Evolutionary conservation across 2,888 invertebrate genomes (phyloP).

Genomic region (Plutella xylostella): DNA sequence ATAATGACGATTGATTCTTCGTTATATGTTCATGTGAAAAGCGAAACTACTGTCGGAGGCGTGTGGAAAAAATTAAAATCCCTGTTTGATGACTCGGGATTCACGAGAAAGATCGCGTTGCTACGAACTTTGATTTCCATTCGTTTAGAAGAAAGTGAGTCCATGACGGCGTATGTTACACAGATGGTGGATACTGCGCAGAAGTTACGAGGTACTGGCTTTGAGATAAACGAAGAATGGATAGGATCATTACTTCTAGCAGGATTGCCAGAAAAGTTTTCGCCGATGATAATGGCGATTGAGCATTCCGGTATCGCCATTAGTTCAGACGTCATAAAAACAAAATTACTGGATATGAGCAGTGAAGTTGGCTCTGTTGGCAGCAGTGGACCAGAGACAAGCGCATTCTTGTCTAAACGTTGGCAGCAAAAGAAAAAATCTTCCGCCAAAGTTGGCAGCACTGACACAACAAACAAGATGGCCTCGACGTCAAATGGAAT

Average conservation of each 20-base stretch:
- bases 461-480: background rate
- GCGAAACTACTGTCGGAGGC: background rate
- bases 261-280: background rate
- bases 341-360: background rate
- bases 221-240: slow-evolving; percentile 5
- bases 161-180: background rate
- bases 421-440: background rate
- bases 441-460: background rate
- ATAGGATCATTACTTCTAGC: slow-evolving; percentile 1
- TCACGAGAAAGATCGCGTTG: background rate
- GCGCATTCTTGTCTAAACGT: background rate
- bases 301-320: background rate
- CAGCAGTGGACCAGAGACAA: background rate
- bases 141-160: background rate
- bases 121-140: slow-evolving; percentile 2
- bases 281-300: background rate
- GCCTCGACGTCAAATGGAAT: background rate
- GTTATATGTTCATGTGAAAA: background rate
- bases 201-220: slow-evolving; percentile 1
- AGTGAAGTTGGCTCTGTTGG: too few relatives aligned
- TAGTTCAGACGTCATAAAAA: background rate
- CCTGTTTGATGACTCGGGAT: slow-evolving; percentile 4
- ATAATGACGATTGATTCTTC: slow-evolving; percentile 4
- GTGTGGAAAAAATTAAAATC: slow-evolving; percentile 5
- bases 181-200: slow-evolving; percentile 1